These are phyloP conservation scores for Melospiza georgiana DNA, from an alignment of 2,113 vertebrate species.

Conservation along the genomic window DNA sequence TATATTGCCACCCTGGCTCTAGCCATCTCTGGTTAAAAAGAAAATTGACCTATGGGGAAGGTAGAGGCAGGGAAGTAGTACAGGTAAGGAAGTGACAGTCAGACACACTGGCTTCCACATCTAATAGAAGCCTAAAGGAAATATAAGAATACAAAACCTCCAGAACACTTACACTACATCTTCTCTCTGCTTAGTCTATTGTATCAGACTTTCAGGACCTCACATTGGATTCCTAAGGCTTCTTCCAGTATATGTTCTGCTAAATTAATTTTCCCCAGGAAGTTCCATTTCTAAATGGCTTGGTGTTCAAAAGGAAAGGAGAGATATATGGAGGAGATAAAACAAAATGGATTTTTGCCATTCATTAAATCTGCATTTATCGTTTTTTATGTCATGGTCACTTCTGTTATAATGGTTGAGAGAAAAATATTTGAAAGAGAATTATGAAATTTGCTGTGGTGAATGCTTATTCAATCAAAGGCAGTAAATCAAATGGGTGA, in stretches of 20 bases:
- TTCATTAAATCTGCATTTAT: not conserved
- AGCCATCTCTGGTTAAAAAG: not conserved
- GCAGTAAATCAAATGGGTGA: not conserved
- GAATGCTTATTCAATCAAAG: not conserved
- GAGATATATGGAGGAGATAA: not conserved
- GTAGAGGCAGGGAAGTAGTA: not conserved
- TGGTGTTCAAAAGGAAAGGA: not conserved
- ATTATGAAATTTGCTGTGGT: not conserved
- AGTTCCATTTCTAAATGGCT: not conserved
- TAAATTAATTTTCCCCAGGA: not conserved
- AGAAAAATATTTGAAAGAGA: not conserved
- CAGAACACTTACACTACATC: not conserved
- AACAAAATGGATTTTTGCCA: not conserved
- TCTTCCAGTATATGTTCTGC: not conserved
- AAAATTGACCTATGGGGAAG: not conserved
- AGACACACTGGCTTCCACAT: accelerated
- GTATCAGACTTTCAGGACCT: not conserved
- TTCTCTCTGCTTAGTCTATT: not conserved
- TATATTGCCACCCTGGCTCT: not conserved
- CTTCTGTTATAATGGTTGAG: not conserved
- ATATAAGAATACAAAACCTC: not conserved
- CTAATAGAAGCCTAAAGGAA: not conserved
- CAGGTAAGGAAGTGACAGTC: not conserved
- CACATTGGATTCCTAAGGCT: not conserved
- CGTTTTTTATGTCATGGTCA: not conserved